phyloP scores from a whole-genome alignment of 2,113 vertebrate species.

The Danionella cerebrum region DNA sequence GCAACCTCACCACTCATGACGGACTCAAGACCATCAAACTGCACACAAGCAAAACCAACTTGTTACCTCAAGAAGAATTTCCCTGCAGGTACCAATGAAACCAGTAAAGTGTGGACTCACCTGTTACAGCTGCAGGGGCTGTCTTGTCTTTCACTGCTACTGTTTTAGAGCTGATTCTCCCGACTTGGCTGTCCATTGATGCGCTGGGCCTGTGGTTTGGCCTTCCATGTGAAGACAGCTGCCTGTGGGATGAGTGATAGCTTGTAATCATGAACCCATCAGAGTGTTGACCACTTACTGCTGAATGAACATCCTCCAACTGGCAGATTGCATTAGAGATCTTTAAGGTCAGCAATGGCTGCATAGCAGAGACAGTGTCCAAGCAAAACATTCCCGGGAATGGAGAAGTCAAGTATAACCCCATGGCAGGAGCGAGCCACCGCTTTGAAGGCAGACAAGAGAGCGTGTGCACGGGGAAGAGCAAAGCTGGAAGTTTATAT shows the following conservation, averaged over 20 bases:
- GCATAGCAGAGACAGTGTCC: constrained; percentile 25
- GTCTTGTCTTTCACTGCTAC: constrained; percentile 4
- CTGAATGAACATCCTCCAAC: constrained; percentile 19
- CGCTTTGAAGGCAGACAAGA: constrained; percentile 51
- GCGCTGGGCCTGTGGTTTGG: constrained; percentile 2
- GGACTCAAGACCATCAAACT: neutral
- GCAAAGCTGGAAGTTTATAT: constrained; percentile 65
- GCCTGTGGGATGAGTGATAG: neutral
- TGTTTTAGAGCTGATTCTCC: neutral
- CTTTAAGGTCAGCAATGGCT: constrained; percentile 9
- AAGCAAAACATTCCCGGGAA: constrained; percentile 27
- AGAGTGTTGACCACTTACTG: constrained; percentile 11
- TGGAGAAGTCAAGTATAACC: constrained; percentile 23
- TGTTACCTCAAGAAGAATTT: neutral
- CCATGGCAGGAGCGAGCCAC: constrained; percentile 17
- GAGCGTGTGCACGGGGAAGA: constrained; percentile 45
- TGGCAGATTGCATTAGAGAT: constrained; percentile 11
- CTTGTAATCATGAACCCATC: constrained; percentile 10
- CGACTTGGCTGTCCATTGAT: neutral
- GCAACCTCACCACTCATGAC: constrained; percentile 29
- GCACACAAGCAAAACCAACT: neutral
- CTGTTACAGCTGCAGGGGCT: too few relatives aligned
- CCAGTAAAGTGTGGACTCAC: constrained; percentile 52
- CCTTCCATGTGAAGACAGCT: neutral
- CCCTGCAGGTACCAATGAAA: neutral